Evolutionary conservation across 2,113 vertebrate genomes (phyloP).

Genomic region (Heliornis fulica): DNA sequence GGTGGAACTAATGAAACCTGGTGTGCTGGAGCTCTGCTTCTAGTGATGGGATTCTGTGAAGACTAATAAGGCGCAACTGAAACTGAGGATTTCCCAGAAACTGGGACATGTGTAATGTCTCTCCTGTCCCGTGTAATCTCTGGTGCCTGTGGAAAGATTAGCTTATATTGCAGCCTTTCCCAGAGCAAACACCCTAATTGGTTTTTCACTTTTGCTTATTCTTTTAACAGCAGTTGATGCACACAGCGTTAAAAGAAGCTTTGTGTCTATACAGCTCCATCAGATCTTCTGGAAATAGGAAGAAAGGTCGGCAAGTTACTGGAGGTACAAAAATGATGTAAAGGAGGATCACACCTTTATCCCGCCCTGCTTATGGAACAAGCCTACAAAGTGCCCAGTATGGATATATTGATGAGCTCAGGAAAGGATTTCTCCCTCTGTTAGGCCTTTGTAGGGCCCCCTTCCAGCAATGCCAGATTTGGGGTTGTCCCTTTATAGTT

Average conservation of each 20-base stretch:
- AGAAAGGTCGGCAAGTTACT: background rate
- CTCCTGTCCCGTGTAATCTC: background rate
- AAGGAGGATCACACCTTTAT: background rate
- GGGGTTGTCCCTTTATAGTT: background rate
- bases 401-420: background rate
- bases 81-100: slow-evolving; percentile 31
- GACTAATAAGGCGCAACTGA: background rate
- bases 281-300: background rate
- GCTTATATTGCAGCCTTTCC: slow-evolving; percentile 5
- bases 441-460: background rate
- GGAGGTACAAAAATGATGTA: background rate
- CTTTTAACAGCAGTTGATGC: background rate
- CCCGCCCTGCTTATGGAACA: background rate
- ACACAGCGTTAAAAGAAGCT: background rate
- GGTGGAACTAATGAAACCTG: slow-evolving; percentile 5
- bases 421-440: background rate
- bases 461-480: background rate
- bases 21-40: background rate
- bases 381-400: background rate
- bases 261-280: background rate
- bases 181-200: slow-evolving; percentile 7
- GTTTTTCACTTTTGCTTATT: background rate
- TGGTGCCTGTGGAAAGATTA: slow-evolving; percentile 23
- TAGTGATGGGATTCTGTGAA: background rate
- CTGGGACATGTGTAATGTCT: slow-evolving; percentile 5